Base-by-base conservation (phyloP, 2,113 vertebrate species). In the Reinhardtius hippoglossoides region DNA sequence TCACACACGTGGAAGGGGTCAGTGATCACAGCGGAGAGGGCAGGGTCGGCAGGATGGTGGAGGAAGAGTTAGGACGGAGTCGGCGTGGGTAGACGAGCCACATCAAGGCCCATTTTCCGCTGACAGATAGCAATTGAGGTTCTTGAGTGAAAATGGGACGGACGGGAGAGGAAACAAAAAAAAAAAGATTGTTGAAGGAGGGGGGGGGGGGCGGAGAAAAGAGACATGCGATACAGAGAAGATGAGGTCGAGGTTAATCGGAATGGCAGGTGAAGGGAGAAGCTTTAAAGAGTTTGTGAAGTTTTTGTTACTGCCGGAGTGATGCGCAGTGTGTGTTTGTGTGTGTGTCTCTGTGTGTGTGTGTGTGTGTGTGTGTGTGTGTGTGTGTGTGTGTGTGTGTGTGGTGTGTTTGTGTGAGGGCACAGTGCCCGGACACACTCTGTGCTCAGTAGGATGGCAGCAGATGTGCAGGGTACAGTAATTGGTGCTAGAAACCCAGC, bases 391-490 rank as follows among this genome's bases (percentile, higher is more conserved):
- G 74, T 57, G 81, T 67, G 77, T 71, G 31, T 23, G 65, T 58
- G 48, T 65, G 70, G n/a, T 68, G 76, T 67, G 74, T 57, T 60
- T 63, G 40, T 23, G 56, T 14, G 71, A 24, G 76, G 85, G 86
- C 80, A 64, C 1, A 3, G 61, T 80, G 88, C 84, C 88, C 37
- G 67, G 61, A 78, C 71, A 75, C 84, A 84, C 85, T 79, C 81
- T 80, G 86, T 58, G 82, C 83, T 71, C 90, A 76, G 81, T 72
- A 66, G 80, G 85, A 79, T 71, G 65, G 87, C 85, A 87, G 88
- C 93, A 93, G 91, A 93, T 94, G 93, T 93, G 88, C 90, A 84
- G 88, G 74, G 65, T 88, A 82, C 82, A 85, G 89, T 93, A 92
- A 92, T 92, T 92, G 89, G 88, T 91, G 85, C 86, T 89, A 71